Base-by-base conservation (phyloP, 2,888 invertebrate genomes). In the Prenolepis imparis region DNA sequence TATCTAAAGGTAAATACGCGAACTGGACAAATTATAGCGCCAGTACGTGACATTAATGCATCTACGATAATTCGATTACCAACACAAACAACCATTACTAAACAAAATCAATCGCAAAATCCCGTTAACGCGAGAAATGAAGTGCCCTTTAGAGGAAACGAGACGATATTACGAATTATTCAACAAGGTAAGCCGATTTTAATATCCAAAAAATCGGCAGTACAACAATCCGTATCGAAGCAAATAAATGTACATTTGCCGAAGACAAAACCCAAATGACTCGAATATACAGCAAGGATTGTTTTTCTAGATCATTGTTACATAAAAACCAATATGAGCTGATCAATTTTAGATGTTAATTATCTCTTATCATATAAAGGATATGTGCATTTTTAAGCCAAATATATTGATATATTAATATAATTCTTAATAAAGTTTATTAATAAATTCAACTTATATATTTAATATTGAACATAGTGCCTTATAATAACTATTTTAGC, bases 291-390 rank as follows among this genome's bases (percentile, higher is more conserved):
- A 39, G 9, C 41, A 24, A 63, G 36, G 9, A 11, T 9, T 39
- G n/a, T 85, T 28, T 12, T 63, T 66, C 36, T 66, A 8, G 80
- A 89, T 82, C 87, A 88, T 61, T 88, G 85, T 85, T 88, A 87
- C 15, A 57, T 57, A 24, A 84, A 70, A 66, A 74, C 12, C 18
- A 5, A 52, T 15, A 21, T 9, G 52, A 70, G 68, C 41, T 84
- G 67, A 88, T 68, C n/a, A 77, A 73, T 32, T n/a, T n/a, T 36
- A 66, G 44, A 52, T 86, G 24, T 39, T 68, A 67, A 59, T 55
- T 75, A 80, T 9, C 41, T 84, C 80, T n/a, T 80, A 39, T 15
- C 21, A 61, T 75, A 83, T 32, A 44, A 48, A 61, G 28, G 3
- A 57, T 84, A 84, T 85, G 36, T 85, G 85, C 61, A n/a, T n/a